A percentile compares a stretch with the other conserved stretches of the same genome.
Evolutionary conservation across 2,113 vertebrate species (phyloP).

Genomic region (human): GRCh38 chr1:174022001-174022500

Average conservation of each 20-base stretch:
- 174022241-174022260: slow-evolving; percentile 72
- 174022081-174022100: slow-evolving; percentile 82
- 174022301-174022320: slow-evolving; percentile 79
- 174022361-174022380: slow-evolving; percentile 64
- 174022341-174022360: slow-evolving; percentile 44
- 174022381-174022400: slow-evolving; percentile 58
- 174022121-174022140: slow-evolving; percentile 83
- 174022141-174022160: slow-evolving; percentile 63
- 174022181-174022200: slow-evolving; percentile 67
- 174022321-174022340: slow-evolving; percentile 62
- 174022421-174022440: slow-evolving; percentile 42
- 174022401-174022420: slow-evolving; percentile 52
- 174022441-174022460: background rate
- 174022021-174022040: slow-evolving; percentile 67
- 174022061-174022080: slow-evolving; percentile 9
- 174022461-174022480: background rate
- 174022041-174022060: background rate
- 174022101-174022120: slow-evolving; percentile 81
- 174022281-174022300: slow-evolving; percentile 87
- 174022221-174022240: slow-evolving; percentile 72
- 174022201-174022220: slow-evolving; percentile 72
- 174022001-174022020: background rate
- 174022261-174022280: slow-evolving; percentile 80
- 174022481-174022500: slow-evolving; percentile 53
- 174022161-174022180: slow-evolving; percentile 55